Evolutionary conservation across 2,888 invertebrate species (phyloP), one percentile per base, ranked within the genome.

Genomic region (Xestia sexstrigata): DNA sequence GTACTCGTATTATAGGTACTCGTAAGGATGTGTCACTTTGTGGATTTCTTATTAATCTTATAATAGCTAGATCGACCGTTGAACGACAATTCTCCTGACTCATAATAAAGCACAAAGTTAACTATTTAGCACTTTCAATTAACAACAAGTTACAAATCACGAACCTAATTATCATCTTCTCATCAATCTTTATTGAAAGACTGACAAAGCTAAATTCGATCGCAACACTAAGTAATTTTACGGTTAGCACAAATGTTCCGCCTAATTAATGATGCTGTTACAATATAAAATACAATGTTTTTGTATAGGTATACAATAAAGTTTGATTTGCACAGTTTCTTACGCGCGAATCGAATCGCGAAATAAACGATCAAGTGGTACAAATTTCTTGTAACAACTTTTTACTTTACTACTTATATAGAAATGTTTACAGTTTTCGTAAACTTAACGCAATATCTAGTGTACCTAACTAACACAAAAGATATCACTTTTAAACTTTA

Each of bases 191-290:
- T 77, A 35, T 78, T 52, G 60, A 23, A 79, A 35, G 26, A 42
- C 49, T 74, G 30, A 63, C 35, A n/a, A 52, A 49, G 58, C 35
- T 35, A 30, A 73, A 76, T 42, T 71, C 39, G 26, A 67, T 77
- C 58, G 71, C 60, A 79, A 70, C 15, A 63, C 47, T 63, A 85
- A 78, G 58, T 71, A 82, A 87, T 87, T 86, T 87, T 69, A 79
- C 78, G 87, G 79, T 76, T 11, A 70, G 9, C 74, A 58, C 65
- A 77, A 67, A 67, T 76, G 72, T 79, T 82, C 63, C 74, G 55
- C 30, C 26, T 70, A 76, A 76, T 87, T 76, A 74, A 73, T 77
- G 30, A 70, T 62, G 63, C 55, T 58, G 55, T 75, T 70, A 49
- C 78, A 66, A 68, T 67, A 63, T 70, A 66, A 75, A 79, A 76